Base-by-base conservation (phyloP, 2,113 vertebrate species). In the Spermophilus dauricus region DNA sequence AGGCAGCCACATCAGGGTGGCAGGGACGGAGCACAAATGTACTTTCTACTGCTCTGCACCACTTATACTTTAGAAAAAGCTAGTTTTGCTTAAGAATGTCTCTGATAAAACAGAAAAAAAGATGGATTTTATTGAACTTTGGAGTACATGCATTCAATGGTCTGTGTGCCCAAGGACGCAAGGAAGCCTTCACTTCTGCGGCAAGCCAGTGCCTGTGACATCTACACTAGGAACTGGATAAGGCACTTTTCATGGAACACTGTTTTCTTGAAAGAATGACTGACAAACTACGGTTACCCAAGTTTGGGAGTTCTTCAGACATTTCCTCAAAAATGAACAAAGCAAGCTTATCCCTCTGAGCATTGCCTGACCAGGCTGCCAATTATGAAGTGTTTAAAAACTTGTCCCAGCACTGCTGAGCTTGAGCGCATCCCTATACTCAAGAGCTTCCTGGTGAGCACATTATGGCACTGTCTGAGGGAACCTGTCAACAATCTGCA, bases 161-260 rank as follows among this genome's bases (percentile, higher is more conserved):
- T 22, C 72, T 17, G 1, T 4, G 4, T 4, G 10, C 17, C 34
- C 14, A n/a, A 3, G 32, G 6, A 30, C 3, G 2, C 0, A 11
- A 6, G 1, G 0, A 32, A 1, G 22, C 12, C 26, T 61, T 37
- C 24, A 69, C 20, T 0, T 30, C 39, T 48, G 81, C 65, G 13
- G 10, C 20, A 24, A 1, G 4, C 30, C 34, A 51, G 28, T 13
- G 6, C 8, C 7, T 11, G n/a, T 28, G 30, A 34, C 45, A 28
- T 17, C 7, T 18, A 6, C 18, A 4, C 0, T 11, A 16, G 4
- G 34, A 32, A 22, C 18, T 34, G 4, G 45, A 1, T 0, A 1
- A 28, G 48, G 22, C 5, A 0, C 26, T 11, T 3, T 26, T 32
- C 61, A 11, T 0, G 0, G 53, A 34, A 16, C 0, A 18, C 2